Evolutionary conservation across 1,140 invertebrate species (phyloP), one percentile per base, ranked within the genome.

Genomic region (Lordiphosa stackelbergi): DNA sequence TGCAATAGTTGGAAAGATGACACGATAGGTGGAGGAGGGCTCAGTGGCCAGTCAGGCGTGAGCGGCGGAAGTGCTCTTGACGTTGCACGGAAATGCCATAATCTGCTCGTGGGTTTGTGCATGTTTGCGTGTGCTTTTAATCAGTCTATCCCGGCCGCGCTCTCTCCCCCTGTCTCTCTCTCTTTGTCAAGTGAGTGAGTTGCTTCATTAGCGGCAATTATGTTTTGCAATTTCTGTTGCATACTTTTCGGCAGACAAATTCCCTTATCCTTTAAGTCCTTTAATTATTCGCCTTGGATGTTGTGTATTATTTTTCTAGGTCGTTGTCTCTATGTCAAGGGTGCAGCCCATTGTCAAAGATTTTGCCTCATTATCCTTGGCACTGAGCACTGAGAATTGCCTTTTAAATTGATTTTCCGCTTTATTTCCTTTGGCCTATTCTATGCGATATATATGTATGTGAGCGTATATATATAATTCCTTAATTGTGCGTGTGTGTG

Each of bases 391-490:
- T 62, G 53, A 56, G 53, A 56, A 71, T 74, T 57, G 70, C 63
- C 60, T 70, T 74, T 73, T 61, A 81, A 79, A 79, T 79, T 79
- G 74, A 73, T 79, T 78, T 79, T 78, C 64, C 42, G 69, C 66
- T 63, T 61, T 62, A 58, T 63, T 66, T 70, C 66, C 43, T 48
- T 66, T 56, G 40, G 66, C 62, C 70, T 69, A 59, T 73, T 58
- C 22, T 51, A 46, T 41, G 41, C n/a, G 10, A 19, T 38, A 43
- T 34, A 22, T 16, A 34, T 31, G 24, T 52, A 8, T n/a, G n/a
- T n/a, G n/a, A n/a, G n/a, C n/a, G n/a, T n/a, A n/a, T 35, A 36
- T 37, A 37, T 57, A 42, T 12, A 19, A 34, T 31, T 31, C 6
- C 5, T 13, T 58, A 40, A 3, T 31, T 53, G 16, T 57, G 19